These are phyloP conservation scores for Trypoxylus dichotomus DNA, from an alignment of 1,140 invertebrate species.

Conservation along the genomic window DNA sequence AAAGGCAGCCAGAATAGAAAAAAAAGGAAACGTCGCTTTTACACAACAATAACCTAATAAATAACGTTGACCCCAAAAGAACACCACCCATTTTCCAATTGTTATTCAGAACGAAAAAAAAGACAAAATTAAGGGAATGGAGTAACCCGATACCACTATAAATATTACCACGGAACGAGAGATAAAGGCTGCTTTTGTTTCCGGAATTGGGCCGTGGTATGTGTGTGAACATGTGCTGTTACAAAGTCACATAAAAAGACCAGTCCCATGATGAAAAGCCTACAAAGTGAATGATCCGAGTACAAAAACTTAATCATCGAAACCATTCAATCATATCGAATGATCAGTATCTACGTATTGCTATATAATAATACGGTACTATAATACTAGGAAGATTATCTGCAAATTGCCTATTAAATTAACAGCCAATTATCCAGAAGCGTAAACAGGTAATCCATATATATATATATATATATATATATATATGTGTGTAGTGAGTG, in stretches of 20 bases:
- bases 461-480: neutral
- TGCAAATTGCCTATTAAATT: neutral
- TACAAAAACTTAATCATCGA: neutral
- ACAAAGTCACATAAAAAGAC: neutral
- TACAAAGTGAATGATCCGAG: neutral
- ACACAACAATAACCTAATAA: conserved; percentile 18
- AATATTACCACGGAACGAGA: conserved; percentile 12
- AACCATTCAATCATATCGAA: neutral
- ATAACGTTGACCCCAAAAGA: conserved; percentile 12
- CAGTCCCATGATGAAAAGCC: neutral
- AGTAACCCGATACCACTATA: neutral
- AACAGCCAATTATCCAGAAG: neutral
- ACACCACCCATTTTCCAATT: conserved; percentile 9
- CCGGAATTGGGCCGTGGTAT: neutral
- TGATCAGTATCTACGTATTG: neutral
- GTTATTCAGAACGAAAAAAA: conserved; percentile 2
- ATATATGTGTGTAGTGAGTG: no score
- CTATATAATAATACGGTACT: neutral
- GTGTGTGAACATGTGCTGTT: neutral
- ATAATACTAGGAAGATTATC: neutral
- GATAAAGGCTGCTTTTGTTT: conserved; percentile 17
- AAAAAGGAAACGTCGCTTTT: neutral
- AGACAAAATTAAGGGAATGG: conserved; percentile 3
- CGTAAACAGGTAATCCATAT: neutral
- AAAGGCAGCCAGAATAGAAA: neutral